phyloP scores from a whole-genome alignment of 2,113 vertebrate species.

The Entelurus aequoreus region DNA sequence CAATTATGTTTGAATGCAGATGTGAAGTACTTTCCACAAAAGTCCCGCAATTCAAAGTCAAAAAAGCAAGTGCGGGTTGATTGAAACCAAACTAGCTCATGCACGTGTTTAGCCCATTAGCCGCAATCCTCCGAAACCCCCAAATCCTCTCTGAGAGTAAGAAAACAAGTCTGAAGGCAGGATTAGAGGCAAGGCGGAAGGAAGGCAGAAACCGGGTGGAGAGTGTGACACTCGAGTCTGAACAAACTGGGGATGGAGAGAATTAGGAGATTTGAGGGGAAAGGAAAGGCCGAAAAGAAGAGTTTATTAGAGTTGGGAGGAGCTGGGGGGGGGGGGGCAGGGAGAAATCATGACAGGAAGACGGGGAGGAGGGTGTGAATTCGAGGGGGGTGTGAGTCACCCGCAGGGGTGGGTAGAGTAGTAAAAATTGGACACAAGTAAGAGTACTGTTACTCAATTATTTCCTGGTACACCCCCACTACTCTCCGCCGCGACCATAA shows the following conservation, averaged over 20 bases:
- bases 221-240: conserved; percentile 21
- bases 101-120: conserved; percentile 20
- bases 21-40: no score
- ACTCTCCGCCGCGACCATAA: no score
- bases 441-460: no score
- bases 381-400: background rate
- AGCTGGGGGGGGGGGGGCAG: background rate
- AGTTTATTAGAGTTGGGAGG: conserved; percentile 19
- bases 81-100: background rate
- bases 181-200: conserved; percentile 32
- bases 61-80: background rate
- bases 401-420: no score
- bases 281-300: conserved; percentile 33
- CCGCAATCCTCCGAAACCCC: conserved; percentile 47
- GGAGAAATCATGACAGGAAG: conserved; percentile 5
- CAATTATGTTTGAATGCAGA: background rate
- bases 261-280: conserved; percentile 38
- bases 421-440: no score
- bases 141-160: conserved; percentile 43
- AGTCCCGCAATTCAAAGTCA: no score
- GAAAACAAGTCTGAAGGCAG: conserved; percentile 20
- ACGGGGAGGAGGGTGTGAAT: background rate
- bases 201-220: conserved; percentile 29
- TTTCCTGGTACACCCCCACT: no score
- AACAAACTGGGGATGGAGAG: conserved; percentile 37